These are phyloP conservation scores for Drosophila oshimai DNA, from an alignment of 1,140 invertebrate genomes.

Conservation along the genomic window DNA sequence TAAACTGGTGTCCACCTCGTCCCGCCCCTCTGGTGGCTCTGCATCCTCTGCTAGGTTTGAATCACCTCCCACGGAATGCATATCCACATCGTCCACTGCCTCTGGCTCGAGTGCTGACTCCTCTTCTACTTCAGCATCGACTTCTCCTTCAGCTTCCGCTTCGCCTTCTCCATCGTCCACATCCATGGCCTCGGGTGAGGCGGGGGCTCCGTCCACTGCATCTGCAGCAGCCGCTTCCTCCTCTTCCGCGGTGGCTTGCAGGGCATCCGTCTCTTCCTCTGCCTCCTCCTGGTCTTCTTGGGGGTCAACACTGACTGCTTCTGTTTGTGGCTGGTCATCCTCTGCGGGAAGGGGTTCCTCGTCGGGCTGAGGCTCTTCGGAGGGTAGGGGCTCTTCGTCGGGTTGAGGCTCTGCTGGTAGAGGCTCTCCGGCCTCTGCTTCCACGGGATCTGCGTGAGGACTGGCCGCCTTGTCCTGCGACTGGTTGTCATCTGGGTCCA, in stretches of 20 bases:
- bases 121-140: conserved; percentile 9
- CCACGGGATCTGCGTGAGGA: conserved; percentile 8
- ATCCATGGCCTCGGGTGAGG: conserved; percentile 72
- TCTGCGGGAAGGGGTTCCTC: conserved; percentile 24
- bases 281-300: conserved; percentile 46
- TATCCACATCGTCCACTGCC: conserved; percentile 54
- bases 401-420: too few species aligned
- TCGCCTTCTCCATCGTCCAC: conserved; percentile 64
- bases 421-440: conserved; percentile 1
- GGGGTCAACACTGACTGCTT: conserved; percentile 32
- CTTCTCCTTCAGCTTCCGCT: conserved; percentile 8
- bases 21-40: conserved; percentile 42
- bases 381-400: conserved; percentile 19
- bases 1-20: conserved; percentile 56
- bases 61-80: conserved; percentile 57
- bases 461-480: conserved; percentile 48
- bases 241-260: conserved; percentile 48
- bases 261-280: conserved; percentile 54
- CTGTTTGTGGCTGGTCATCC: conserved; percentile 19
- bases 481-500: conserved; percentile 68
- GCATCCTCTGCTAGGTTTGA: conserved; percentile 35
- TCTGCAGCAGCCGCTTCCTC: conserved; percentile 52
- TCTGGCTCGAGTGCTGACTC: not conserved
- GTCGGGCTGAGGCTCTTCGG: conserved; percentile 8
- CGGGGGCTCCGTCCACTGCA: conserved; percentile 81